Evolutionary conservation across 2,797 vertebrate species (phyloP).

Genomic region (Hemibagrus guttatus): DNA sequence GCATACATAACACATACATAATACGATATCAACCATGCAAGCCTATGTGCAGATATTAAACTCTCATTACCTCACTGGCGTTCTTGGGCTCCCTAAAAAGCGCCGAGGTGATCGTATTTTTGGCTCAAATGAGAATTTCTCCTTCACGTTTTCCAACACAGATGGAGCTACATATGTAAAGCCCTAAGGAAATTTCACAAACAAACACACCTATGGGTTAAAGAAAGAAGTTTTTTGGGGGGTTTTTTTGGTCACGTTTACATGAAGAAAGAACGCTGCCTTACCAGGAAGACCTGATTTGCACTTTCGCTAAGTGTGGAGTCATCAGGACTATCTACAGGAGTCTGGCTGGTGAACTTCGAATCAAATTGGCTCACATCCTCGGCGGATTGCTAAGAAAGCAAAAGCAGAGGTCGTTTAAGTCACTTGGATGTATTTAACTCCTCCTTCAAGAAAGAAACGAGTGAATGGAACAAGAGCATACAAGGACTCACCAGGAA

Average conservation of each 20-base stretch:
- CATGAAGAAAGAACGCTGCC: background rate
- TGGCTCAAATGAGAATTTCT: conserved; percentile 97
- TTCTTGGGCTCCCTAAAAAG: conserved; percentile 94
- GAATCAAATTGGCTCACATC: conserved; percentile 99
- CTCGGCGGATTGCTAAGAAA: conserved; percentile 94
- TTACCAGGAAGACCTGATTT: conserved; percentile 98
- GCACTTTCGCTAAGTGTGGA: conserved; percentile 99
- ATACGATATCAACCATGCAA: background rate
- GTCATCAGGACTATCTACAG: conserved; percentile 98
- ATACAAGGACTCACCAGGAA: conserved; percentile 82
- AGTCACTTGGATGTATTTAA: background rate
- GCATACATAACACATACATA: too few relatives aligned
- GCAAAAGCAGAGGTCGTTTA: conserved; percentile 16
- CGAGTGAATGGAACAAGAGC: conserved; percentile 42
- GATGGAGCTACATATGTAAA: conserved; percentile 99
- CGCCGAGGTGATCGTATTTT: conserved; percentile 96
- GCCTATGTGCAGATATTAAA: background rate
- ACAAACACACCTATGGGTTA: background rate
- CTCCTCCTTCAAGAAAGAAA: background rate
- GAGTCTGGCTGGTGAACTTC: conserved; percentile 99
- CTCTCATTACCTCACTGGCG: conserved; percentile 87
- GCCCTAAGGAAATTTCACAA: conserved; percentile 74
- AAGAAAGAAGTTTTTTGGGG: background rate
- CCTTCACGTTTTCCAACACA: conserved; percentile 98
- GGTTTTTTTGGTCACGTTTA: background rate